Evolutionary conservation across 2,113 vertebrate species (phyloP), one percentile per base, ranked within the genome.

Genomic region (Corythornis cristatus): DNA sequence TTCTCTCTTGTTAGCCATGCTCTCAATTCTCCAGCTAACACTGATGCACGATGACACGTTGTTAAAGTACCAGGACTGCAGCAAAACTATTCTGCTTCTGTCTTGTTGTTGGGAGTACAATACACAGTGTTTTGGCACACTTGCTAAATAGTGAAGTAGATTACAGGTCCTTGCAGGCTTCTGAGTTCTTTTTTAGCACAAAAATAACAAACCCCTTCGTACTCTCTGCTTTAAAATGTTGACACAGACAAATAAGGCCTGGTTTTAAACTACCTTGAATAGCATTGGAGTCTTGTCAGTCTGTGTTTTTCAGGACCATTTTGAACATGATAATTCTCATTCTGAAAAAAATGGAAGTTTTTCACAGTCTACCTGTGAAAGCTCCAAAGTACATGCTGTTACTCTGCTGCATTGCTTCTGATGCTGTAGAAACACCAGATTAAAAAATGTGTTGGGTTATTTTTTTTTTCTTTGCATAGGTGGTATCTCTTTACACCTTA

Each of bases 1-100:
- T 45, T 50, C 48, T 18, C 80, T 93, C 77, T 96, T 40, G 37
- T 96, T 96, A 96, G 88, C 90, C 90, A 46, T 53, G 83, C 84
- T 96, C 83, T 96, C 11, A 7, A 93, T 93, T 96, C 93, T 84
- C 76, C 68, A 89, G 89, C 82, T 89, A 96, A 89, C 15, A 37
- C 85, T 95, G 97, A 95, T 96, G 94, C 80, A 86, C 78, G 88
- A 91, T 90, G 94, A 95, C 50, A 96, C 37, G 73, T 2, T 83
- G 92, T 95, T 95, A 89, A 90, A 95, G 93, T 51, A 94, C 54
- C 84, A 93, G 70, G 90, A 33, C 88, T 83, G 57, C 87, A 95
- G 90, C 74, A 96, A 43, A 96, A 42, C 68, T 51, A 2, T 28
- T 28, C 2, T 35, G 68, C 89, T 92, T 95, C 89, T 92, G 7